Base-by-base conservation (phyloP, 2,888 invertebrate genomes). In the Stegophylla sp. region DNA sequence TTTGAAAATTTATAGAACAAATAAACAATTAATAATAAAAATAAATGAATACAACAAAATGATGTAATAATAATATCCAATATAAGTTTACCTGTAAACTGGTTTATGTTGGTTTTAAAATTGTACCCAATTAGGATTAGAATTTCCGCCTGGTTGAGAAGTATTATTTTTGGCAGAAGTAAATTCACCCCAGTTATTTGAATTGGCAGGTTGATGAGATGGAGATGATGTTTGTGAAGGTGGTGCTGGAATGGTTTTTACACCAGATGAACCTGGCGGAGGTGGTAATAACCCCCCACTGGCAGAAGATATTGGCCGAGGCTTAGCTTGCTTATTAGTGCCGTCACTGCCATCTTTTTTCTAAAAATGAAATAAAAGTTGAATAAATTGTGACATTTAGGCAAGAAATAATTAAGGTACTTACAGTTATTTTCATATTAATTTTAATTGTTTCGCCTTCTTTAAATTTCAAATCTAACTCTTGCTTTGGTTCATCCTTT, bases 361-460 rank as follows among this genome's bases (percentile, higher is more conserved):
- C 94, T 95, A 85, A 17, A 87, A 84, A 81, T 82, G 83, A 84
- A 73, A 83, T 82, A 51, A 12, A 63, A 67, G 64, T 67, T 20
- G 13, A 20, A 20, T 13, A 26, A 61, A 13, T 48, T 41, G 17
- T 56, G 43, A 53, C 51, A 41, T 20, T 28, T 17, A 63, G 56
- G 45, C 45, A 51, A 41, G 26, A 34, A 63, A 76, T 71, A 81
- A 56, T 43, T 34, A 41, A 64, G 12, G 34, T 34, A 85, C 88
- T 87, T 89, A 95, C 95, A 83, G 95, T 94, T 84, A 96, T 96
- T 88, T 96, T 95, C 94, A 99, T 96, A 86, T 98, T 99, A 83
- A 99, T 97, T 89, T 97, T 98, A 84, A 99, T 99, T 1, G 98
- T 99, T 89, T 99, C 97, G 26, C 99, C 99, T 86, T 98, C 98